Base-by-base conservation (phyloP, 2,113 vertebrate genomes). In the Phylloscopus trochilus region DNA sequence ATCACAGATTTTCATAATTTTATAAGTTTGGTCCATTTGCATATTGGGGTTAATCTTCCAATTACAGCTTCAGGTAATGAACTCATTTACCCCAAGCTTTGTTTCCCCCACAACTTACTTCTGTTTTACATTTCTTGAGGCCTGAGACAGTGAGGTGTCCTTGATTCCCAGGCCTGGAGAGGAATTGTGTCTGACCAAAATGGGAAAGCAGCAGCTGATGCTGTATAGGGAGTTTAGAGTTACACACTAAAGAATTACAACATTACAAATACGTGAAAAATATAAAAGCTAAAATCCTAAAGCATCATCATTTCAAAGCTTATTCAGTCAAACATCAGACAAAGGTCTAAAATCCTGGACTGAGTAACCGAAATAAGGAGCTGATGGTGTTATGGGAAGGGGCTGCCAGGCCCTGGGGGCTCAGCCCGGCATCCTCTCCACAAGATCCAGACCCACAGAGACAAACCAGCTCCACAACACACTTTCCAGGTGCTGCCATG, bases 401-500 rank as follows among this genome's bases (percentile, higher is more conserved):
- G 28, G 18, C 24, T 55, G 27, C 28, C 1, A 1, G 13, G n/a
- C 24, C 28, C 58, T 21, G 46, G 58, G 37, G 27, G 43, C 5
- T 28, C 31, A 55, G 22, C 18, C 0, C 0, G 13, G 47, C 9
- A 0, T 7, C 20, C 56, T 69, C 53, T 47, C 58, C 5, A 39
- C 39, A 37, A 0, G 0, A 15, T 4, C 16, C 26, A 41, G 30
- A 5, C 30, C 15, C 30, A 9, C 51, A 8, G 33, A 39, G 21
- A 41, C 22, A 51, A 55, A 64, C 7, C 37, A 56, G 66, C 10
- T 52, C 4, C 0, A 2, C 35, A 14, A 33, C 64, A 63, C 19
- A 5, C 41, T 26, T 82, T 24, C n/a, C 60, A 69, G 67, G 30
- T 0, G 1, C 35, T 24, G 13, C 2, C 35, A 7, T 5, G 4